These are phyloP conservation scores for Heptranchias perlo DNA, from an alignment of 2,113 vertebrate species.

Conservation along the genomic window DNA sequence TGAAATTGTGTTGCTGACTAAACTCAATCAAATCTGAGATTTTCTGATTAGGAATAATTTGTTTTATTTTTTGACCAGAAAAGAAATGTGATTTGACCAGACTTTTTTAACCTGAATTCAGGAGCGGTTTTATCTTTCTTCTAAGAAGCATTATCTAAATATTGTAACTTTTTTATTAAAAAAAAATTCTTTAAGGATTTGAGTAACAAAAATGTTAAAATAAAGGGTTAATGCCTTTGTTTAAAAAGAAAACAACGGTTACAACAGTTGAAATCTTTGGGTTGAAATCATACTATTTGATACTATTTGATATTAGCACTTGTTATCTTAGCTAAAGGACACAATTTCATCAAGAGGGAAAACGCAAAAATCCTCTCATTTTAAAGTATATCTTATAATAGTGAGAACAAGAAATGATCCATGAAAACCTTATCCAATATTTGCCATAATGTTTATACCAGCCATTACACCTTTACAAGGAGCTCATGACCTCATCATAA, in stretches of 20 bases:
- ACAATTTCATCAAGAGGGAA: not conserved
- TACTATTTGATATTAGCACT: not conserved
- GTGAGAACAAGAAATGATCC: not conserved
- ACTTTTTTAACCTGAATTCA: not conserved
- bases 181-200: not conserved
- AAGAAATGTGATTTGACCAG: not conserved
- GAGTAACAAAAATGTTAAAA: not conserved
- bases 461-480: not conserved
- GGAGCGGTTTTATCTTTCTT: not conserved
- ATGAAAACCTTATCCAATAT: not conserved
- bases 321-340: not conserved
- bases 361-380: not conserved
- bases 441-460: not conserved
- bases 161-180: not conserved
- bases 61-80: not conserved
- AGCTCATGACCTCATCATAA: not conserved
- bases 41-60: not conserved
- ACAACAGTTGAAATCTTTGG: not conserved
- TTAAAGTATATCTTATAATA: not conserved
- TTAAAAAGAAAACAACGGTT: not conserved
- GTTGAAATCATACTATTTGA: not conserved
- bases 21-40: not conserved
- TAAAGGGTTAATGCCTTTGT: not conserved
- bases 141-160: not conserved
- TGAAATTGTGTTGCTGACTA: not conserved